Base-by-base conservation (phyloP, 2,113 vertebrate species). In the Bambusicola thoracicus region DNA sequence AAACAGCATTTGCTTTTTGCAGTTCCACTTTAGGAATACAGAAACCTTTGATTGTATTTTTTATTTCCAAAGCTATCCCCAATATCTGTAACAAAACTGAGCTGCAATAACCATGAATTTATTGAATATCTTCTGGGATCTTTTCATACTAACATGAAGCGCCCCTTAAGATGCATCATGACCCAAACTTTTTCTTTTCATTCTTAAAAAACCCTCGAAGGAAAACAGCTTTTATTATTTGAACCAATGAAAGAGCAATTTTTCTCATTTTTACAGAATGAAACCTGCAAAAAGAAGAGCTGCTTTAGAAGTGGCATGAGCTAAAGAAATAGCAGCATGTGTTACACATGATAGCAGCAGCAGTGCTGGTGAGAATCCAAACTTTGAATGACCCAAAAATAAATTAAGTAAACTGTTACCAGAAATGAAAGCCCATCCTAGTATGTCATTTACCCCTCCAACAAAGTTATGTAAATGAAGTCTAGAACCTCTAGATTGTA, bases 261-360 rank as follows among this genome's bases (percentile, higher is more conserved):
- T 70, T 13, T 76, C 43, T 93, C 87, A 30, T 53, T 92, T 72
- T 8, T 13, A 11, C 5, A 5, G 2, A 30, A 82, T 74, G 36
- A 92, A 93, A 95, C 14, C 5, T 79, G 24, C 38, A 94, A 51
- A 76, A 94, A 91, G 56, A 76, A 30, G 5, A 89, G 40, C 24
- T 77, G 19, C 41, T 93, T 80, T 62, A 95, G 74, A 90, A 81
- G 44, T 84, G 10, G 59, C 19, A 56, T 36, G 74, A 90, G 41
- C 65, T 83, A 62, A 87, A 79, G 61, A 92, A 70, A 46, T 59
- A 78, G 29, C 53, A 94, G 29, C 32, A 46, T 73, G 32, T 78
- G n/a, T 66, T 83, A 67, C 67, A 34, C 38, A 19, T 30, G 41
- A 40, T 14, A 83, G 40, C 51, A 91, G 59, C 53, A 62, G 63